A percentile compares a stretch with the other conserved stretches of the same genome.
Conservation (phyloP, 2,888 invertebrate species). For the Conistra vaccinii region DNA sequence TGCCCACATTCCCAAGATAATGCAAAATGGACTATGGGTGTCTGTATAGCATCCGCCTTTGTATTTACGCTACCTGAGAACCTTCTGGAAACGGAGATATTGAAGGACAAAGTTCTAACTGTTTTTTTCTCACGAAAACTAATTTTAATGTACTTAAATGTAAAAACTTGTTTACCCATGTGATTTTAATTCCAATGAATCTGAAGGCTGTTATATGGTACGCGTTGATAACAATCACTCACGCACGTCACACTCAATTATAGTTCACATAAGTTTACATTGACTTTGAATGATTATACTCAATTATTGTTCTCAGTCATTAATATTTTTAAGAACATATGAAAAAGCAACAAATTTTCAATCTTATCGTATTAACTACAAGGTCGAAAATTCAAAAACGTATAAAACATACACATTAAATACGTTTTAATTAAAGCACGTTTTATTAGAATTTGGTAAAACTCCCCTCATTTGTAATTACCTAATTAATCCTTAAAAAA, state of each 20-base stretch:
- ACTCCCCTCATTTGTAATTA: background rate
- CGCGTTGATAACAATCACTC: constrained; percentile 35
- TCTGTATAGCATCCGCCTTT: too few relatives aligned
- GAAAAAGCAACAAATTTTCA: background rate
- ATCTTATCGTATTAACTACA: background rate
- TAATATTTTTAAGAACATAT: background rate
- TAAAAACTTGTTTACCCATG: too few relatives aligned
- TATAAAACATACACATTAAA: background rate
- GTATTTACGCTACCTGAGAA: too few relatives aligned
- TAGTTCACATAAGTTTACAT: constrained; percentile 28
- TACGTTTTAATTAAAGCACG: background rate
- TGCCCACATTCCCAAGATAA: too few relatives aligned
- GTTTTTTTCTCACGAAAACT: background rate
- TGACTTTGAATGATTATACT: constrained; percentile 4
- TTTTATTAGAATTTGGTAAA: background rate
- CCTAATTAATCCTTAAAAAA: background rate
- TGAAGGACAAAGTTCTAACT: background rate
- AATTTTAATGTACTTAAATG: too few relatives aligned
- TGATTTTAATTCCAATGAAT: constrained; percentile 4
- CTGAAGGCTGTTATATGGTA: constrained; percentile 20
- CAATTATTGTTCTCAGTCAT: background rate
- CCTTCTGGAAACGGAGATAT: background rate
- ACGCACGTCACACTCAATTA: constrained; percentile 27
- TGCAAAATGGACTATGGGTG: too few relatives aligned
- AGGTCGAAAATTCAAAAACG: background rate